A percentile compares a stretch with the other conserved stretches of the same genome.
Evolutionary conservation across 2,797 vertebrate species (phyloP).

Genomic region (Falco rusticolus): DNA sequence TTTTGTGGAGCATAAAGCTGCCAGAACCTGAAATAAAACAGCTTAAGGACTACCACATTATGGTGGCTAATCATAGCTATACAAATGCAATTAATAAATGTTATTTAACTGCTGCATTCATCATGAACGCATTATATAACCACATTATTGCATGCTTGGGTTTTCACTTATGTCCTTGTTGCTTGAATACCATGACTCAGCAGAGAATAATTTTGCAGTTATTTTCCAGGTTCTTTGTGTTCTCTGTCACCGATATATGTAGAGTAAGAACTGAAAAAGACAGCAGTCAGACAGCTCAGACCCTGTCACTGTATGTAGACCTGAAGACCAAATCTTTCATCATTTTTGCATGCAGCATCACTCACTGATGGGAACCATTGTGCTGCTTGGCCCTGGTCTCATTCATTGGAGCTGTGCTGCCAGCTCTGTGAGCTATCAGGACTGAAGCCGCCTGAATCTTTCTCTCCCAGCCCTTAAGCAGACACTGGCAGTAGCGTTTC

Average conservation of each 20-base stretch:
- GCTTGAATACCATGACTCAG: neutral
- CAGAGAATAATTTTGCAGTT: neutral
- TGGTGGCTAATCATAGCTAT: neutral
- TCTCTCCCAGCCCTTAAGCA: neutral
- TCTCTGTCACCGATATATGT: neutral
- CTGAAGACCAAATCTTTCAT: neutral
- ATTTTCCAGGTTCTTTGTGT: neutral
- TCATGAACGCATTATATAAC: neutral
- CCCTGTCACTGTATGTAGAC: neutral
- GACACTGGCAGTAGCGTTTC: accelerated
- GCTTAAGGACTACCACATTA: neutral
- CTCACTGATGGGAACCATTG: neutral
- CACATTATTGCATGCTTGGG: neutral
- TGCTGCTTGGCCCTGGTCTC: neutral
- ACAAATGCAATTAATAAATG: neutral
- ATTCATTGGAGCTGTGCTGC: neutral
- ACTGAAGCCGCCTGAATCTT: neutral
- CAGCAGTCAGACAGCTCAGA: neutral
- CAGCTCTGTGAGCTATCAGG: neutral
- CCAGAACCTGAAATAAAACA: neutral
- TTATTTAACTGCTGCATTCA: neutral
- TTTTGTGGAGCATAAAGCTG: neutral
- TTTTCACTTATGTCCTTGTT: neutral
- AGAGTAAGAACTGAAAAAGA: neutral
- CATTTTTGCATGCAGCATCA: neutral